A percentile compares a stretch with the other conserved stretches of the same genome.
These are phyloP conservation scores for Ptychobarbus kaznakovi DNA, from an alignment of 2,797 vertebrate genomes.

Conservation along the genomic window DNA sequence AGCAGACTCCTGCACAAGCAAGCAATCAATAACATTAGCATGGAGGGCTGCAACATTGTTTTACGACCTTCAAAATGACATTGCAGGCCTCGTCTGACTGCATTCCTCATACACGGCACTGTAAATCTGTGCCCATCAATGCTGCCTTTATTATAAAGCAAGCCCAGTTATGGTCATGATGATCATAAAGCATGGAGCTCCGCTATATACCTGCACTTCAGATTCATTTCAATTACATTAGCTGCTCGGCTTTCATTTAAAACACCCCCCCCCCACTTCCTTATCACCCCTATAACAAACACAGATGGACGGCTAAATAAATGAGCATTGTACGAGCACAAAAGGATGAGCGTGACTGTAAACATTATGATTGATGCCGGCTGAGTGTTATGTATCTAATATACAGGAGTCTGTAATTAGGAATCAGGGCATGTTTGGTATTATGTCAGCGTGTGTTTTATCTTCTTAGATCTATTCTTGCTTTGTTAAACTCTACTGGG, in stretches of 20 bases:
- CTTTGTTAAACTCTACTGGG: constrained; percentile 17
- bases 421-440: constrained; percentile 41
- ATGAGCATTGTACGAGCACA: constrained; percentile 35
- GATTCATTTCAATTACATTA: constrained; percentile 75
- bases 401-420: constrained; percentile 47
- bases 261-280: constrained; percentile 50
- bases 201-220: constrained; percentile 69
- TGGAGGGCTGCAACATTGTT: constrained; percentile 62
- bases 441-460: constrained; percentile 30
- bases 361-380: constrained; percentile 51
- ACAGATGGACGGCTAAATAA: constrained; percentile 56
- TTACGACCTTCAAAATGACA: constrained; percentile 72
- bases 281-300: constrained; percentile 54
- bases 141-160: constrained; percentile 67
- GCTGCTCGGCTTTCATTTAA: constrained; percentile 68
- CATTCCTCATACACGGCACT: constrained; percentile 45
- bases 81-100: constrained; percentile 60
- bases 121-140: constrained; percentile 59
- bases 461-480: constrained; percentile 45
- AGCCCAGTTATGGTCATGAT: constrained; percentile 68
- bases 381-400: constrained; percentile 39
- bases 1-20: constrained; percentile 34
- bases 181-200: constrained; percentile 69
- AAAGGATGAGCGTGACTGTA: constrained; percentile 39
- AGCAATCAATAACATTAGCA: constrained; percentile 65